Percentiles rank a stretch among this genome's conserved stretches.
Evolutionary conservation across 2,888 invertebrate genomes (phyloP).

Genomic region (Apantesis nais): DNA sequence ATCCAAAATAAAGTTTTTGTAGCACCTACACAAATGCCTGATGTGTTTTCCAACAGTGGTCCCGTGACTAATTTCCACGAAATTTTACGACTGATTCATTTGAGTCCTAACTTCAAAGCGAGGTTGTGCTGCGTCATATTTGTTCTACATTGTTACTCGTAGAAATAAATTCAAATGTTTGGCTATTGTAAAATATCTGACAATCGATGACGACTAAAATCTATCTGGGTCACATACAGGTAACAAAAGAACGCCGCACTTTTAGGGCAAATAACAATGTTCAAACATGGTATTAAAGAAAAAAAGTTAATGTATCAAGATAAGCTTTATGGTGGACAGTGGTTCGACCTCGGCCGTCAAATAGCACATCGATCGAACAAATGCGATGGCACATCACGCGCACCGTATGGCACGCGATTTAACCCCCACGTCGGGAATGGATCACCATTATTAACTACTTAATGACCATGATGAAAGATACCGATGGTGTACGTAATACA

Average conservation of each 20-base stretch:
- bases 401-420: slow-evolving; percentile 63
- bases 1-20: slow-evolving; percentile 66
- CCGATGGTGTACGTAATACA: background rate
- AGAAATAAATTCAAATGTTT: slow-evolving; percentile 57
- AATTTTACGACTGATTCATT: slow-evolving; percentile 51
- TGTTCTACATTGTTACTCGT: slow-evolving; percentile 50
- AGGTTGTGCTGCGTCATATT: slow-evolving; percentile 50
- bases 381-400: slow-evolving; percentile 70
- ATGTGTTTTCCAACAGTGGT: slow-evolving; percentile 34
- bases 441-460: slow-evolving; percentile 29
- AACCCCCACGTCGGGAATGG: slow-evolving; percentile 33
- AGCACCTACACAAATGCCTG: slow-evolving; percentile 43
- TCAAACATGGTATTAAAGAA: slow-evolving; percentile 61
- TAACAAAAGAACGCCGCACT: slow-evolving; percentile 70
- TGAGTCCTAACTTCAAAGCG: slow-evolving; percentile 41
- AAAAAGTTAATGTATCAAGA: slow-evolving; percentile 78
- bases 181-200: slow-evolving; percentile 58
- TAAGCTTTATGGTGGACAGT: slow-evolving; percentile 80
- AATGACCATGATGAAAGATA: slow-evolving; percentile 20
- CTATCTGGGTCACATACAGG: slow-evolving; percentile 76
- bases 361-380: slow-evolving; percentile 76
- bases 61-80: slow-evolving; percentile 55
- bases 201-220: slow-evolving; percentile 74
- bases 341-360: slow-evolving; percentile 84
- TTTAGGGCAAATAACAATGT: slow-evolving; percentile 71